phyloP scores from a whole-genome alignment of 2,113 vertebrate species.

The Arothron firmamentum region DNA sequence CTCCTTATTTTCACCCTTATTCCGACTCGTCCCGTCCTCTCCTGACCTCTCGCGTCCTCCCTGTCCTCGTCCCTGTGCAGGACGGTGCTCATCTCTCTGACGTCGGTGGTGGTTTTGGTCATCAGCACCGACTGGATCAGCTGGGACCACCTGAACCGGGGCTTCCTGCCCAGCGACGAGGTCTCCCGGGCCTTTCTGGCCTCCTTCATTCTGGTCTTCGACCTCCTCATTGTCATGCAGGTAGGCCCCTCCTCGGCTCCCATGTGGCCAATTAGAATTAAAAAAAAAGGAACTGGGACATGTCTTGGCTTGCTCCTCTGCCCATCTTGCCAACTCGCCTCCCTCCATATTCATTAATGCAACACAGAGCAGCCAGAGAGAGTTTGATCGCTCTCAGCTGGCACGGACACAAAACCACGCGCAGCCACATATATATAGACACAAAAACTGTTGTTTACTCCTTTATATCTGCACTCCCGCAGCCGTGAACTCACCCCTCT shows the following conservation, averaged over 20 bases:
- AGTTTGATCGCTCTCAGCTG: slow-evolving; percentile 54
- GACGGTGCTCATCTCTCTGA: slow-evolving; percentile 90
- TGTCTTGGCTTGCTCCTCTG: slow-evolving; percentile 42
- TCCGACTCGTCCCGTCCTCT: not conserved
- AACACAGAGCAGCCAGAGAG: slow-evolving; percentile 43
- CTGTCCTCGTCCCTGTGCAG: slow-evolving; percentile 59
- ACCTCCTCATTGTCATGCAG: slow-evolving; percentile 99
- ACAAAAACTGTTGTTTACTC: slow-evolving; percentile 45
- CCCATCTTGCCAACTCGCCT: slow-evolving; percentile 34
- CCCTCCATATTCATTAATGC: slow-evolving; percentile 53
- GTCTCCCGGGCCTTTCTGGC: slow-evolving; percentile 96
- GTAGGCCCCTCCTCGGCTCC: slow-evolving; percentile 65
- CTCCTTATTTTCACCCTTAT: not conserved
- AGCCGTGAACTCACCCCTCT: slow-evolving; percentile 18
- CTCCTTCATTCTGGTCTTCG: slow-evolving; percentile 98
- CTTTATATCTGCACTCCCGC: slow-evolving; percentile 15
- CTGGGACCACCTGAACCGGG: slow-evolving; percentile 97
- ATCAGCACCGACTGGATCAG: slow-evolving; percentile 99
- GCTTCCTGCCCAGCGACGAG: slow-evolving; percentile 96
- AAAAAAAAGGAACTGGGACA: slow-evolving; percentile 20
- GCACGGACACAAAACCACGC: slow-evolving; percentile 30
- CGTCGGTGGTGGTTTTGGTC: slow-evolving; percentile 91
- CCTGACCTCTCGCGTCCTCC: not conserved
- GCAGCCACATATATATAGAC: not conserved
- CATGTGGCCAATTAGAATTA: slow-evolving; percentile 68